These are phyloP conservation scores for Caenorhabditis briggsae DNA, from an alignment of 1,140 invertebrate species.

Conservation along the genomic window DNA sequence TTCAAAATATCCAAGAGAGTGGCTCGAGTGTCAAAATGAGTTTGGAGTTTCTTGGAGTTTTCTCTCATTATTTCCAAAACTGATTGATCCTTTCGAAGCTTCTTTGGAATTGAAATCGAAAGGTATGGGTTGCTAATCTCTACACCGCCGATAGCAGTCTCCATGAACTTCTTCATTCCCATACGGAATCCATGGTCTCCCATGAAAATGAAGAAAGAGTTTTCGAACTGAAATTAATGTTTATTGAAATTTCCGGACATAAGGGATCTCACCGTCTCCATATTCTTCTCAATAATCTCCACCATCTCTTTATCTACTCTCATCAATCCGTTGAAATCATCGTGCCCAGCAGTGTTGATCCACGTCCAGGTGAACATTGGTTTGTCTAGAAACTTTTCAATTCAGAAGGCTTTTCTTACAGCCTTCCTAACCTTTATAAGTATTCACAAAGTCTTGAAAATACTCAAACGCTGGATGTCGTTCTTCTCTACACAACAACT, in stretches of 20 bases:
- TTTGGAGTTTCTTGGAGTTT: conserved; percentile 63
- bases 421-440: conserved; percentile 10
- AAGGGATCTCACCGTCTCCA: conserved; percentile 6
- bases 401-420: background rate
- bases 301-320: conserved; percentile 29
- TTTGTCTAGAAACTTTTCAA: background rate
- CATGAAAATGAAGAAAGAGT: conserved; percentile 60
- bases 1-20: conserved; percentile 61
- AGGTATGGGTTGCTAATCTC: conserved; percentile 63
- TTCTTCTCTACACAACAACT: background rate
- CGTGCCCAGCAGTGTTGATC: background rate
- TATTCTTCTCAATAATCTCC: conserved; percentile 48
- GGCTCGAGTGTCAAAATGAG: conserved; percentile 64
- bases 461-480: background rate
- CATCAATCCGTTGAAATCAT: background rate
- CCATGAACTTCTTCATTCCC: background rate
- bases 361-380: conserved; percentile 4
- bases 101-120: conserved; percentile 60
- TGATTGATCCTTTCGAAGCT: conserved; percentile 20
- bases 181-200: conserved; percentile 65
- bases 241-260: background rate
- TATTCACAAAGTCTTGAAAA: conserved; percentile 9
- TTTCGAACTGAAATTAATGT: conserved; percentile 59
- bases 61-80: conserved; percentile 48
- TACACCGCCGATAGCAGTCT: conserved; percentile 55